Conservation (phyloP, 2,113 vertebrate genomes). For the Sebastes schlegelii region DNA sequence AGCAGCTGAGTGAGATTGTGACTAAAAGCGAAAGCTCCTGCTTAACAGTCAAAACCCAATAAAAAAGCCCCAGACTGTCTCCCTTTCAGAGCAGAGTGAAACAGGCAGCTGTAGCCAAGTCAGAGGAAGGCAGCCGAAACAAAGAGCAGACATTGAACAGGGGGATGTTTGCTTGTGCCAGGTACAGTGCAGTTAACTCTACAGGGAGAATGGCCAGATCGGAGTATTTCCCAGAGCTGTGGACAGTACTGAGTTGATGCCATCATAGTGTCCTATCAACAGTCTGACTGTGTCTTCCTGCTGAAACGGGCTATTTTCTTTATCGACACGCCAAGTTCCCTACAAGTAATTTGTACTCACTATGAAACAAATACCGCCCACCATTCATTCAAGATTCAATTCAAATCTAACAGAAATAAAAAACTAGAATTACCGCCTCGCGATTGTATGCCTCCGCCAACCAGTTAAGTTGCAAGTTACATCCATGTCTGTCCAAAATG, state of each 20-base stretch:
- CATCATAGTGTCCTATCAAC: constrained; percentile 17
- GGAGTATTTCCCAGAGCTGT: constrained; percentile 36
- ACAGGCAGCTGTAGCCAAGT: constrained; percentile 56
- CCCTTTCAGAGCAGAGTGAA: constrained; percentile 45
- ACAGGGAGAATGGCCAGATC: constrained; percentile 41
- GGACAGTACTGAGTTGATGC: constrained; percentile 13
- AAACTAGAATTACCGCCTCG: not conserved
- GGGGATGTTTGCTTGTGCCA: constrained; percentile 88
- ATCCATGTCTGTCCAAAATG: too few species aligned
- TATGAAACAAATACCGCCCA: constrained; percentile 8
- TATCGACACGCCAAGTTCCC: not conserved
- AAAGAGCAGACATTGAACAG: constrained; percentile 87
- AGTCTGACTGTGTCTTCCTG: constrained; percentile 76
- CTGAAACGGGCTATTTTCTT: constrained; percentile 11
- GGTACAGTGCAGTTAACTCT: constrained; percentile 88
- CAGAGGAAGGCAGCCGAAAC: constrained; percentile 65
- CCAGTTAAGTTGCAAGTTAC: too few species aligned
- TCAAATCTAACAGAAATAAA: not conserved
- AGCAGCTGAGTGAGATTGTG: constrained; percentile 39
- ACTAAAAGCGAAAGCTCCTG: constrained; percentile 56
- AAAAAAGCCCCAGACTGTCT: constrained; percentile 45
- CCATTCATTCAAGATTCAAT: constrained; percentile 54
- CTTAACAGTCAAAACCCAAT: constrained; percentile 50
- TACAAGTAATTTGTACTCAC: constrained; percentile 2
- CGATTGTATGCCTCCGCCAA: too few species aligned